Conservation (phyloP, 2,113 vertebrate species). For the Triplophysa dalaica region DNA sequence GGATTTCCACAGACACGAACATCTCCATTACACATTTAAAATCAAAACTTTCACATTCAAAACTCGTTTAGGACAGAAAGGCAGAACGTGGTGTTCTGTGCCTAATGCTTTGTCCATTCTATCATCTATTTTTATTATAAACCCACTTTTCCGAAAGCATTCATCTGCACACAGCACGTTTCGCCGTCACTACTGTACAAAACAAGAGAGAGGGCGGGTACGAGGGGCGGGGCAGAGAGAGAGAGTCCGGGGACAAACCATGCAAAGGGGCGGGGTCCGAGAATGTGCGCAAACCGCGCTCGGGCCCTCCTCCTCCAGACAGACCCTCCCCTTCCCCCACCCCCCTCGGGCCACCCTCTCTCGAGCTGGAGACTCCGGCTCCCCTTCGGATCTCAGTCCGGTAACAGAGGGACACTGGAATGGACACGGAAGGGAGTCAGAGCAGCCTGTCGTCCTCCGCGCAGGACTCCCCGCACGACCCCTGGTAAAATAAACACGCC, state of each 20-base stretch:
- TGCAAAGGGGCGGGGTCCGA: conserved; percentile 54
- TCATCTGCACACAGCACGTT: conserved; percentile 5
- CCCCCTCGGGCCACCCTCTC: conserved; percentile 68
- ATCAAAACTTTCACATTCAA: too few species aligned
- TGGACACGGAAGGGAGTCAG: conserved; percentile 94
- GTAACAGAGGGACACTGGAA: conserved; percentile 78
- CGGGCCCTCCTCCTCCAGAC: conserved; percentile 62
- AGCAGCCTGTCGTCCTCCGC: conserved; percentile 86
- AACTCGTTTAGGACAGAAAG: too few species aligned
- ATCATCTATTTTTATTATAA: neutral
- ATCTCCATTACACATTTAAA: neutral
- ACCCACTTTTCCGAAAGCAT: too few species aligned
- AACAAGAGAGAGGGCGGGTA: conserved; percentile 36
- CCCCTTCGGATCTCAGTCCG: conserved; percentile 75
- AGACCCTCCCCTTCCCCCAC: conserved; percentile 50
- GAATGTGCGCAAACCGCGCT: conserved; percentile 49
- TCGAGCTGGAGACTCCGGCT: conserved; percentile 74
- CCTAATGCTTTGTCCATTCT: neutral
- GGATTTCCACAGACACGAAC: neutral
- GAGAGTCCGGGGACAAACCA: conserved; percentile 55
- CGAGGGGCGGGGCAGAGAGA: conserved; percentile 9
- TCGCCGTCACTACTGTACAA: conserved; percentile 20
- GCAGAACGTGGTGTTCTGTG: too few species aligned
- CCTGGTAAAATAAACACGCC: conserved; percentile 76
- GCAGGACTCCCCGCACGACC: conserved; percentile 90